Conservation (phyloP, 2,113 vertebrate genomes). For the Zingel zingel region DNA sequence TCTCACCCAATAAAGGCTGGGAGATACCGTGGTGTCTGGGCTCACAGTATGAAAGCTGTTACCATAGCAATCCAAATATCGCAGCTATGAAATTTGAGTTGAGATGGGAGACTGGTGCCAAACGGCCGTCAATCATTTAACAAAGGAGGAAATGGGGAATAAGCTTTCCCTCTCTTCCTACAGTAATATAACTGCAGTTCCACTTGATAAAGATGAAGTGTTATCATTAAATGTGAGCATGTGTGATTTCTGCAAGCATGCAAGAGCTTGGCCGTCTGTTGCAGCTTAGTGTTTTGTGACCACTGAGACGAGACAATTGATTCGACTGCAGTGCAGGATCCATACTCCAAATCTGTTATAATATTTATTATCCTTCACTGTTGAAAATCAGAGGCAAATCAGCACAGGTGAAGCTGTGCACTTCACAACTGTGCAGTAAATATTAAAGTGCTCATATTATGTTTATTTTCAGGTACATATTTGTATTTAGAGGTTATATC, state of each 20-base stretch:
- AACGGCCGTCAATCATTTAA: constrained; percentile 70
- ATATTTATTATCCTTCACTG: constrained; percentile 7
- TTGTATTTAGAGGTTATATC: too few relatives aligned
- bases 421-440: neutral
- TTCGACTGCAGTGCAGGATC: constrained; percentile 9
- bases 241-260: constrained; percentile 8
- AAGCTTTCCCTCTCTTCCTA: constrained; percentile 29
- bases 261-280: neutral
- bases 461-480: too few relatives aligned
- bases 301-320: constrained; percentile 23
- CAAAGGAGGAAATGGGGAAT: constrained; percentile 65
- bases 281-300: neutral
- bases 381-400: constrained; percentile 27
- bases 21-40: constrained; percentile 63
- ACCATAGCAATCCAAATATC: constrained; percentile 83
- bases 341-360: neutral
- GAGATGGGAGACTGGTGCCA: constrained; percentile 62
- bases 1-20: constrained; percentile 67
- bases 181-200: constrained; percentile 42
- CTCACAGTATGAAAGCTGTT: constrained; percentile 68
- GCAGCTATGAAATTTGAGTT: constrained; percentile 63
- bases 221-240: constrained; percentile 42
- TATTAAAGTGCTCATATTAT: neutral
- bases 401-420: neutral
- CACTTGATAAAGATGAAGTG: constrained; percentile 65